Evolutionary conservation across 2,113 vertebrate genomes (phyloP).

Genomic region (Neomonachus schauinslandi): DNA sequence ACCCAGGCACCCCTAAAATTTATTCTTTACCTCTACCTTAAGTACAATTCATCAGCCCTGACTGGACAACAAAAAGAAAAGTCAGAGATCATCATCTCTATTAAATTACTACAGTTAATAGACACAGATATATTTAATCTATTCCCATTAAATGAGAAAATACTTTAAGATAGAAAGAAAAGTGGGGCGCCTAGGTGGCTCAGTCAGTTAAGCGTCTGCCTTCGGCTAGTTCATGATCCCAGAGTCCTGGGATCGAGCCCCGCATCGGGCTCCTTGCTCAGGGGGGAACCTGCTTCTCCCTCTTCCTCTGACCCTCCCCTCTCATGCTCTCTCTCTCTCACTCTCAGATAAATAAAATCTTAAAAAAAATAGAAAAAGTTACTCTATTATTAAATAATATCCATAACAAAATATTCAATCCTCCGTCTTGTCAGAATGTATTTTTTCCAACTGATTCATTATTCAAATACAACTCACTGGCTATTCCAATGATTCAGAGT

Average conservation of each 20-base stretch:
- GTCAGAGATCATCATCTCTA: background rate
- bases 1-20: background rate
- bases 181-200: background rate
- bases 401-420: slow-evolving; percentile 7
- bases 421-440: background rate
- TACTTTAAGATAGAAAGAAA: slow-evolving; percentile 23
- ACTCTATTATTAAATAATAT: slow-evolving; percentile 25
- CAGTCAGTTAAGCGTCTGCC: background rate
- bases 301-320: background rate
- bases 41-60: background rate
- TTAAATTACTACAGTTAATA: background rate
- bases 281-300: background rate
- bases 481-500: background rate
- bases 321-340: background rate
- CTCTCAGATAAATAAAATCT: background rate
- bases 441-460: background rate
- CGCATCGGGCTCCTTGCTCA: too few species aligned
- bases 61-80: background rate
- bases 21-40: background rate
- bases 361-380: background rate
- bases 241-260: background rate
- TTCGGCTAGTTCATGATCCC: background rate
- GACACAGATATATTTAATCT: slow-evolving; percentile 26
- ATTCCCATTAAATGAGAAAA: slow-evolving; percentile 50
- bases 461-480: background rate